Base-by-base conservation (phyloP, 2,113 vertebrate genomes). In the Callochromis pleurospilus region DNA sequence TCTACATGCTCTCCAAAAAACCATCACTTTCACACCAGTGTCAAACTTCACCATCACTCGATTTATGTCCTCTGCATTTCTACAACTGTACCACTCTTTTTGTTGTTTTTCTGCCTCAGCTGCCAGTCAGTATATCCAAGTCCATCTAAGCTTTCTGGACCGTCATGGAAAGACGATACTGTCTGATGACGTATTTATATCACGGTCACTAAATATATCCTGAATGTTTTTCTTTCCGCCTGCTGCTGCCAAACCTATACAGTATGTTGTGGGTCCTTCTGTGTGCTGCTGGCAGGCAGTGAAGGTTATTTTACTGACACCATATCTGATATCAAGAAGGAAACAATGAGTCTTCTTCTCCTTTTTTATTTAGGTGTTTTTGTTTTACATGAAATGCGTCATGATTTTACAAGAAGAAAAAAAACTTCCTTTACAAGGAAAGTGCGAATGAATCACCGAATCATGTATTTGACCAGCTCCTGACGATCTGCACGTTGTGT, bases 181-280 rank as follows among this genome's bases (percentile, higher is more conserved):
- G 14, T 73, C 29, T 45, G 53, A n/a, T 49, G 83, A 83, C 26
- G 55, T 68, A 29, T 85, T 42, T 79, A 65, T 88, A 88, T 93
- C 38, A 51, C 58, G 81, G 88, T 88, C 88, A 82, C 90, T 90
- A 90, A 93, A 93, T 90, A 95, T 94, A 95, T 53, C 11, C 60
- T 40, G 31, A 65, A 49, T 31, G 15, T 80, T 58, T 82, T 42
- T 82, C 24, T 77, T 12, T 51, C 45, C 49, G 21, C 33, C 14
- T 24, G 45, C 36, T 83, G 83, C 62, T 89, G 58, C 73, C 82
- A 79, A 56, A 82, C 87, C 86, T 86, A 91, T 54, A 81, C 79
- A 83, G 47, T 54, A 40, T 80, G 68, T 26, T 24, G 21, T 83
- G 33, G 36, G 26, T 54, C 49, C 42, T 79, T 19, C 31, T 73